Percentiles rank a stretch among this genome's conserved stretches.
phyloP scores from a whole-genome alignment of 2,888 invertebrate species.

The Girardia tigrina region DNA sequence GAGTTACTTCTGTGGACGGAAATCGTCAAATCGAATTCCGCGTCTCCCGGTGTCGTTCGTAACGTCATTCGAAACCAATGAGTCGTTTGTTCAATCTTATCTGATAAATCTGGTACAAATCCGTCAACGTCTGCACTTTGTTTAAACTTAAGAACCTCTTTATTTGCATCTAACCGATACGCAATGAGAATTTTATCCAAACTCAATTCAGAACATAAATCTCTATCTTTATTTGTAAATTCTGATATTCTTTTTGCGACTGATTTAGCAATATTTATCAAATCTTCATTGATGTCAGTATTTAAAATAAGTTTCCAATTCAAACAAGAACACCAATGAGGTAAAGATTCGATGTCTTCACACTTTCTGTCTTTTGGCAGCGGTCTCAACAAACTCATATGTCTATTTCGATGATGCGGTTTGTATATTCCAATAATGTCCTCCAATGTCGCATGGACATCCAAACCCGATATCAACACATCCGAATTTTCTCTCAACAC shows the following conservation, averaged over 20 bases:
- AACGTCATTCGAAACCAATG: constrained; percentile 69
- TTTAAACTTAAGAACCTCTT: constrained; percentile 60
- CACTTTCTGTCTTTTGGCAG: constrained; percentile 64
- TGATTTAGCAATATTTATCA: constrained; percentile 52
- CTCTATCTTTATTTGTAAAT: constrained; percentile 58
- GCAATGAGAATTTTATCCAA: constrained; percentile 61
- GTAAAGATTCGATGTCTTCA: constrained; percentile 72
- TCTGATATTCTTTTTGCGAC: constrained; percentile 52
- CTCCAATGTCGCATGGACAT: constrained; percentile 67
- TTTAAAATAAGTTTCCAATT: constrained; percentile 62
- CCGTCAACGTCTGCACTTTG: constrained; percentile 68
- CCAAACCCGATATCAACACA: constrained; percentile 70
- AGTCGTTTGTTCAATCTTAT: constrained; percentile 55
- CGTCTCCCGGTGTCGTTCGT: constrained; percentile 61
- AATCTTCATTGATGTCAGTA: constrained; percentile 52
- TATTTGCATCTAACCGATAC: constrained; percentile 59
- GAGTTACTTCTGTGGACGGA: constrained; percentile 40
- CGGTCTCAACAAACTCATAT: constrained; percentile 44
- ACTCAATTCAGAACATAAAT: constrained; percentile 45
- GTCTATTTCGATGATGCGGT: constrained; percentile 38
- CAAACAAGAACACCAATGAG: constrained; percentile 88
- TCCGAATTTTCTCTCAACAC: constrained; percentile 58
- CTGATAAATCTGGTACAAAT: constrained; percentile 65
- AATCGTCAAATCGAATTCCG: constrained; percentile 69
- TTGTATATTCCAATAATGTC: constrained; percentile 57